These are phyloP conservation scores for Oeneis ivallda DNA, from an alignment of 2,888 invertebrate genomes.

Conservation along the genomic window DNA sequence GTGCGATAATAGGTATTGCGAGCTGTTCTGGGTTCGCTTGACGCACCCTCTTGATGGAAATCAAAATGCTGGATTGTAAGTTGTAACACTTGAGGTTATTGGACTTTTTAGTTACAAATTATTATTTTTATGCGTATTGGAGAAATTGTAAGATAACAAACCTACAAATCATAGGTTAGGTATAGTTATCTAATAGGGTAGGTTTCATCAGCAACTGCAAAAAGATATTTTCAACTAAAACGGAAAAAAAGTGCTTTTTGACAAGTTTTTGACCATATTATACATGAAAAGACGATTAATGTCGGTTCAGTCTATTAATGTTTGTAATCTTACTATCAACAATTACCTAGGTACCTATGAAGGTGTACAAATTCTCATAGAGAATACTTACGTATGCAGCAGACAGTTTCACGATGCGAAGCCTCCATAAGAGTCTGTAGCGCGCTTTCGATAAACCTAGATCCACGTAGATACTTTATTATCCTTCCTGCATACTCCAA, in stretches of 20 bases:
- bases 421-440: not conserved
- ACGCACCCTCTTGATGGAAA: slow-evolving; percentile 70
- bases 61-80: slow-evolving; percentile 57
- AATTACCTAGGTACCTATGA: no score
- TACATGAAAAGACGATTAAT: no score
- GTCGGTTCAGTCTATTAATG: no score
- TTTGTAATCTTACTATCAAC: no score
- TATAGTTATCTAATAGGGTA: no score
- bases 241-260: no score
- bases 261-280: not conserved
- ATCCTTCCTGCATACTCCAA: slow-evolving; percentile 1
- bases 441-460: not conserved
- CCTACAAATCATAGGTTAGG: no score
- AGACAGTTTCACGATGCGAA: not conserved
- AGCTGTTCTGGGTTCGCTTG: slow-evolving; percentile 61
- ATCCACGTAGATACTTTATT: not conserved
- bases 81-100: slow-evolving; percentile 44
- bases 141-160: no score
- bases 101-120: slow-evolving; percentile 46
- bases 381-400: no score
- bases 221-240: no score
- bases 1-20: slow-evolving; percentile 75
- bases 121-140: not conserved
- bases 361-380: no score
- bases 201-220: no score